These are phyloP conservation scores for Camponotus vicinus DNA, from an alignment of 1,140 invertebrate genomes.

Conservation along the genomic window DNA sequence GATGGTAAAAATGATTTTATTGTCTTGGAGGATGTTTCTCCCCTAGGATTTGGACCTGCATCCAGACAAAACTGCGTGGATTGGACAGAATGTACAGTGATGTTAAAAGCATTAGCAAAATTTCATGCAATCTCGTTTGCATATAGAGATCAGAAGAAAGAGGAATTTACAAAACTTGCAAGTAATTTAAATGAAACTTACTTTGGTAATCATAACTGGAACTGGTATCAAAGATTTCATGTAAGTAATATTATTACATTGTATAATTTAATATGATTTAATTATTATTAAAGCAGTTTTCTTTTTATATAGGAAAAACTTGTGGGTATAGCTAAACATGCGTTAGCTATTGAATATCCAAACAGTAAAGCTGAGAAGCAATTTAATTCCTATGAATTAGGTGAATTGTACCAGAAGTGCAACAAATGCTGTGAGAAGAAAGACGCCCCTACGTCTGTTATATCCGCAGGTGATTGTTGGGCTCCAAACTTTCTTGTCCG, in stretches of 20 bases:
- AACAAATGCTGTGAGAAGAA: constrained; percentile 64
- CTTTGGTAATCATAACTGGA: constrained; percentile 86
- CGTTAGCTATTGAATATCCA: constrained; percentile 88
- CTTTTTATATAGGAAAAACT: constrained; percentile 72
- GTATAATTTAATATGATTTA: background rate
- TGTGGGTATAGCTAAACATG: constrained; percentile 87
- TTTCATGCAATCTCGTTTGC: constrained; percentile 91
- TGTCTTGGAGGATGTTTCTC: constrained; percentile 88
- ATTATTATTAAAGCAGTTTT: background rate
- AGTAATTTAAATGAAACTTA: constrained; percentile 86
- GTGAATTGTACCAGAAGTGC: constrained; percentile 76
- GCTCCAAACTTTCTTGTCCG: constrained; percentile 90
- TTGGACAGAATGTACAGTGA: constrained; percentile 85
- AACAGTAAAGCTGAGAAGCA: constrained; percentile 86
- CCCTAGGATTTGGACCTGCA: constrained; percentile 85
- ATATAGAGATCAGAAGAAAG: constrained; percentile 88
- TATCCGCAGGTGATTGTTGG: constrained; percentile 92
- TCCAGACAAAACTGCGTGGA: constrained; percentile 86
- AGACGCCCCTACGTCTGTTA: constrained; percentile 84
- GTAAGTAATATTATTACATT: constrained; percentile 75
- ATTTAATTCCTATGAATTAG: constrained; percentile 81
- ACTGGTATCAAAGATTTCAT: constrained; percentile 89
- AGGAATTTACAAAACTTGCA: constrained; percentile 86
- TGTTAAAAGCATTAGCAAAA: constrained; percentile 88
- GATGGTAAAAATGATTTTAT: constrained; percentile 90